Evolutionary conservation across 1,140 invertebrate species (phyloP).

Genomic region (Neuroterus valhalla): DNA sequence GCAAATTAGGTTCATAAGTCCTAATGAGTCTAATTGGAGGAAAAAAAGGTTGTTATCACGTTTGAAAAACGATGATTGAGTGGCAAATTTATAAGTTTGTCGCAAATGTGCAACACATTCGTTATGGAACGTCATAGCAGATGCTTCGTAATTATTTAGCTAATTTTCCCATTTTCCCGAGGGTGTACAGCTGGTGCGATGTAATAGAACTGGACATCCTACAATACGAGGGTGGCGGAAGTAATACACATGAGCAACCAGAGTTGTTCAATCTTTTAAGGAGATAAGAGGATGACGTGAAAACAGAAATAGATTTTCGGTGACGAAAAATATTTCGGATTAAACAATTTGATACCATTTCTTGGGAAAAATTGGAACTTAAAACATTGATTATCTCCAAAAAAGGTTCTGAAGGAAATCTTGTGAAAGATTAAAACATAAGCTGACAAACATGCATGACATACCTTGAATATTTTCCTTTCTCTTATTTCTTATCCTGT

Average conservation of each 20-base stretch:
- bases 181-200: slow-evolving; percentile 16
- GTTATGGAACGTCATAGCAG: slow-evolving; percentile 6
- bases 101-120: neutral
- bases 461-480: too few relatives aligned
- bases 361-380: too few relatives aligned
- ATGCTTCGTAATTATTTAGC: slow-evolving; percentile 25
- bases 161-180: slow-evolving; percentile 19
- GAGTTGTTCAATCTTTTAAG: slow-evolving; percentile 6
- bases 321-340: too few relatives aligned
- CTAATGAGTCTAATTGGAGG: neutral
- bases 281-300: neutral
- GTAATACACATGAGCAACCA: slow-evolving; percentile 7
- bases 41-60: neutral
- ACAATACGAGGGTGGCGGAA: neutral
- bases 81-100: slow-evolving; percentile 10
- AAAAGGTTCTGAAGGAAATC: too few relatives aligned
- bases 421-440: too few relatives aligned
- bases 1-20: too few relatives aligned
- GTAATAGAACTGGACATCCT: slow-evolving; percentile 25
- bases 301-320: slow-evolving; percentile 6
- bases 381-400: too few relatives aligned
- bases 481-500: too few relatives aligned
- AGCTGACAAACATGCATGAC: too few relatives aligned
- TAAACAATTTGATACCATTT: too few relatives aligned
- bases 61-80: slow-evolving; percentile 19